Evolutionary conservation across 64 coral and sea anemone genomes (phyloP).

Genomic region (Hydrozoanthus tunicans): DNA sequence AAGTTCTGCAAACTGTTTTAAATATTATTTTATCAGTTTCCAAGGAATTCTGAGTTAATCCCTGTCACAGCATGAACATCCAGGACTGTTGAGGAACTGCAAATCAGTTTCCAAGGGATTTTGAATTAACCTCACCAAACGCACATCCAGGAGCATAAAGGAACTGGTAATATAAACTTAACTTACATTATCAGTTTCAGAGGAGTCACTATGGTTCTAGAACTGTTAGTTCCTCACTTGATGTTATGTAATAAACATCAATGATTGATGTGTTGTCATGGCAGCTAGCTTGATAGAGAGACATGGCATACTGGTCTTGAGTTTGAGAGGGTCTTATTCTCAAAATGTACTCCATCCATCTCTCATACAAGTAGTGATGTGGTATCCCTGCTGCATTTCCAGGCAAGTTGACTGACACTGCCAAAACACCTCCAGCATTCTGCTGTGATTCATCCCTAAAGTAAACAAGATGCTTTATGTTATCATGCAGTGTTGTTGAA

Average conservation of each 20-base stretch:
- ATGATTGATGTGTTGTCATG: conserved; percentile 39
- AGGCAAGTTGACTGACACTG: conserved; percentile 51
- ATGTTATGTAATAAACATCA: conserved; percentile 50
- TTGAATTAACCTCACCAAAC: too few species aligned
- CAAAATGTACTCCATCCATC: conserved; percentile 68
- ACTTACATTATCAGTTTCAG: neutral
- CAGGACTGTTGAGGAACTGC: too few species aligned
- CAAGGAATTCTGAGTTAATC: too few species aligned
- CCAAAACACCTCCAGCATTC: conserved; percentile 8
- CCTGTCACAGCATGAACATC: too few species aligned
- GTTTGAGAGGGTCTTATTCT: conserved; percentile 34
- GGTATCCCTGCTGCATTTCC: conserved; percentile 36
- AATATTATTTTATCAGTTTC: too few species aligned
- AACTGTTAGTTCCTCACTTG: conserved; percentile 32
- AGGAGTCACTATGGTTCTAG: conserved; percentile 4
- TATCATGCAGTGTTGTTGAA: too few species aligned
- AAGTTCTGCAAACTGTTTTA: too few species aligned
- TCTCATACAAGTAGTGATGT: conserved; percentile 63
- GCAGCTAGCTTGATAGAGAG: conserved; percentile 24
- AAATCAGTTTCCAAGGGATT: too few species aligned
- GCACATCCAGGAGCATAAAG: neutral
- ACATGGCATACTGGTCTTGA: conserved; percentile 26
- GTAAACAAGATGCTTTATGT: neutral
- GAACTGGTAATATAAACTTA: neutral
- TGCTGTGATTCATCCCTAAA: conserved; percentile 26